Evolutionary conservation across 2,888 invertebrate species (phyloP), one percentile per base, ranked within the genome.

Genomic region (Teleiodes luculella): DNA sequence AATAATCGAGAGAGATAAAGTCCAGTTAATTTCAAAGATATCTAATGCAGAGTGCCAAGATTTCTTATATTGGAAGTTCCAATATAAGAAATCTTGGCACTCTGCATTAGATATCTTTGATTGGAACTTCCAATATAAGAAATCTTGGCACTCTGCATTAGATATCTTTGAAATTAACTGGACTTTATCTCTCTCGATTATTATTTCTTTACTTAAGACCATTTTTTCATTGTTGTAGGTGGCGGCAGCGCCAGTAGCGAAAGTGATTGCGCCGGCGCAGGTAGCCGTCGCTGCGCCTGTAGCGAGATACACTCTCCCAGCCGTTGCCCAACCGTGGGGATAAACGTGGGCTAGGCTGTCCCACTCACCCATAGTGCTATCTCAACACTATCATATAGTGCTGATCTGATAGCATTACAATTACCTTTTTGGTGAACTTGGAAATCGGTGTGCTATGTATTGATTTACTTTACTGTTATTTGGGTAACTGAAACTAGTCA

Each of bases 261-360:
- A 72, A 56, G 66, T 76, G 4, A 65, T 80, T 8, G 85, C 83
- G 2, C 83, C 80, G 0, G 83, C 83, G 49, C 83, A 73, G 10
- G 73, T 83, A 7, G 82, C 85, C 0, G 75, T 78, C 16, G 79
- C 83, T 2, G 80, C 83, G 0, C 83, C 85, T 2, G 77, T 80
- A 24, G 83, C 83, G 39, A 68, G 76, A 55, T 72, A 76, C 56
- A 65, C 74, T 14, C 62, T 71, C 13, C 71, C 69, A 11, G 66
- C 62, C 18, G 64, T 83, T 53, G 85, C 76, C 47, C 79, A 86
- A 77, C 84, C 86, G 13, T 87, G 87, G 87, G 82, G 83, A 58
- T 87, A 86, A 68, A 18, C 61, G n/a, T n/a, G n/a, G n/a, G n/a
- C 39, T 41, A 59, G 41, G 30, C 31, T 33, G 33, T 3, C 33